phyloP scores from a whole-genome alignment of 2,888 invertebrate species.

The Plagodis pulveraria region DNA sequence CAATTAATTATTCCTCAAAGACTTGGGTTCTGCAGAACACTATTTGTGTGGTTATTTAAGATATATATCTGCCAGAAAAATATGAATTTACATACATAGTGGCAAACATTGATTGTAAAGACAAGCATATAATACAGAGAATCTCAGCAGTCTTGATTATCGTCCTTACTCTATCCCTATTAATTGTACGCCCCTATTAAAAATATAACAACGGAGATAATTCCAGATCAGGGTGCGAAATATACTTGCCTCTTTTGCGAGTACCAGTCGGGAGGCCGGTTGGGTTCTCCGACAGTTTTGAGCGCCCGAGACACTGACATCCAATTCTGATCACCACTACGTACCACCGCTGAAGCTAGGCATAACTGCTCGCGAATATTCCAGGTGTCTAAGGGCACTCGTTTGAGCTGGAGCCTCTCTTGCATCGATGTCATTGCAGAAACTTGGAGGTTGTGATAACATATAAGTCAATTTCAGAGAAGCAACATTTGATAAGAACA shows the following conservation, averaged over 20 bases:
- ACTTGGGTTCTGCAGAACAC: too few species aligned
- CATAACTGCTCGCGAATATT: constrained; percentile 93
- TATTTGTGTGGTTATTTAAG: too few species aligned
- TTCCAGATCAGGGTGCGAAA: too few species aligned
- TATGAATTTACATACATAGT: too few species aligned
- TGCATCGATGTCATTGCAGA: constrained; percentile 72
- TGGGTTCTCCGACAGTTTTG: constrained; percentile 90
- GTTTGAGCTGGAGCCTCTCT: constrained; percentile 84
- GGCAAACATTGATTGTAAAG: too few species aligned
- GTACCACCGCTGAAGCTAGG: constrained; percentile 92
- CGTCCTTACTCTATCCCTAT: too few species aligned
- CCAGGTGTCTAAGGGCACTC: constrained; percentile 93
- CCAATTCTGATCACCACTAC: constrained; percentile 97
- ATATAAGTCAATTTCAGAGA: too few species aligned
- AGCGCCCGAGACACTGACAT: constrained; percentile 93
- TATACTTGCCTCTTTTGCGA: constrained; percentile 86
- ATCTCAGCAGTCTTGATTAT: too few species aligned
- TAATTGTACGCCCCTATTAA: background rate
- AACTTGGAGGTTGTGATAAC: constrained; percentile 23
- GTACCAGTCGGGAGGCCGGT: constrained; percentile 93
- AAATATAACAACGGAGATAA: background rate
- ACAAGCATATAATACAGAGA: too few species aligned
- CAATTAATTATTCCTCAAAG: too few species aligned
- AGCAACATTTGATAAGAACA: too few species aligned
- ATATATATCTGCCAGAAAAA: too few species aligned